Conservation (phyloP, 2,113 vertebrate species). For the Aldabrachelys gigantea region DNA sequence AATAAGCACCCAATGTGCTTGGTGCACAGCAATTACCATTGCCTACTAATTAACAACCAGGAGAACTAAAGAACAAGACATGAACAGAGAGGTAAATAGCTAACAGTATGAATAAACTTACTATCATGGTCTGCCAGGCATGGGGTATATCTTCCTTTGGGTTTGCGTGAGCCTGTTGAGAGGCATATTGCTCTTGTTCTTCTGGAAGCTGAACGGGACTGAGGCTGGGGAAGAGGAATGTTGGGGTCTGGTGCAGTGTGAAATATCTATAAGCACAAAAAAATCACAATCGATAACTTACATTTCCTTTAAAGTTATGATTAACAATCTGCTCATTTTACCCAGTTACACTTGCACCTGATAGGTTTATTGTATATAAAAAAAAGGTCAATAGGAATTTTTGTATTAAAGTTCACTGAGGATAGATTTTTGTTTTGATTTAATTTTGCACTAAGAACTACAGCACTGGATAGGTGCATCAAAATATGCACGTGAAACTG, state of each 20-base stretch:
- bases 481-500: background rate
- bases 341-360: background rate
- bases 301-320: background rate
- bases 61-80: background rate
- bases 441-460: background rate
- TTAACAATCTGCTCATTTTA: background rate
- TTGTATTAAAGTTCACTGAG: background rate
- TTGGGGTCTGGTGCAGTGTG: slow-evolving; percentile 91
- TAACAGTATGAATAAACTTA: slow-evolving; percentile 74
- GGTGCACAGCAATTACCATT: background rate
- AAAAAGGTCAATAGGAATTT: background rate
- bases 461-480: background rate
- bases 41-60: background rate
- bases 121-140: slow-evolving; percentile 97
- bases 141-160: slow-evolving; percentile 88
- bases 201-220: slow-evolving; percentile 88
- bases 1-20: slow-evolving; percentile 31
- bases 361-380: background rate
- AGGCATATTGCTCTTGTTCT: slow-evolving; percentile 93
- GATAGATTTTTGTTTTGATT: background rate
- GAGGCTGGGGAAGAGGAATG: slow-evolving; percentile 90
- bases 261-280: slow-evolving; percentile 85
- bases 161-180: slow-evolving; percentile 91
- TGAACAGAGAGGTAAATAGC: background rate
- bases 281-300: background rate